Conservation (phyloP, 2,888 invertebrate genomes). For the Cheilosia urbana region DNA sequence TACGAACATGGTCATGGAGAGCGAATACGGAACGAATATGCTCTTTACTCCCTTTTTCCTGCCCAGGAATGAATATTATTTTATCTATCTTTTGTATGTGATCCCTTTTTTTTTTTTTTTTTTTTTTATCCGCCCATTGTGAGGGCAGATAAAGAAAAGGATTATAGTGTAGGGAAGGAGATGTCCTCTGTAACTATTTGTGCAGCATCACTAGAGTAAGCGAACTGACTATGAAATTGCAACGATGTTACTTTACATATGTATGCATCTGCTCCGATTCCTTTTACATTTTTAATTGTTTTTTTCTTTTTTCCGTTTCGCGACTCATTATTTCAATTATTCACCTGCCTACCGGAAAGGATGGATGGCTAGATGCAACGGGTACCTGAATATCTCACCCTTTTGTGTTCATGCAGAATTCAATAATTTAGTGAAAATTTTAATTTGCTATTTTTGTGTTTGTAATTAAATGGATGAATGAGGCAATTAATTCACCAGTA, state of each 20-base stretch:
- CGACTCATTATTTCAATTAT: slow-evolving; percentile 50
- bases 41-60: slow-evolving; percentile 42
- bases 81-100: slow-evolving; percentile 47
- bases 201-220: slow-evolving; percentile 42
- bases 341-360: slow-evolving; percentile 37
- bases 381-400: too few relatives aligned
- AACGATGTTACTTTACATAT: slow-evolving; percentile 28
- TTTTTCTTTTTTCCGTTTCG: not conserved
- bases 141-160: slow-evolving; percentile 16
- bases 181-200: slow-evolving; percentile 36
- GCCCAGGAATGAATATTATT: slow-evolving; percentile 54
- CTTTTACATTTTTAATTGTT: slow-evolving; percentile 50
- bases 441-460: slow-evolving; percentile 44
- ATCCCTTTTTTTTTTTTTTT: slow-evolving; percentile 33
- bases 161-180: not conserved
- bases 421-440: slow-evolving; percentile 53
- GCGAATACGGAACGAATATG: slow-evolving; percentile 32
- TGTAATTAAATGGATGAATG: slow-evolving; percentile 50
- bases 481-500: slow-evolving; percentile 36
- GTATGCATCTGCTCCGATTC: slow-evolving; percentile 31
- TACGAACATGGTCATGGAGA: slow-evolving; percentile 33
- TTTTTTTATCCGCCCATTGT: slow-evolving; percentile 30
- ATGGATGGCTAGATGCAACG: slow-evolving; percentile 11
- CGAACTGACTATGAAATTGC: slow-evolving; percentile 39
- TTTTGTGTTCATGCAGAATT: slow-evolving; percentile 23